Percentiles rank a stretch among this genome's conserved stretches.
Conservation (phyloP, 2,113 vertebrate species). For the Triplophysa dalaica region DNA sequence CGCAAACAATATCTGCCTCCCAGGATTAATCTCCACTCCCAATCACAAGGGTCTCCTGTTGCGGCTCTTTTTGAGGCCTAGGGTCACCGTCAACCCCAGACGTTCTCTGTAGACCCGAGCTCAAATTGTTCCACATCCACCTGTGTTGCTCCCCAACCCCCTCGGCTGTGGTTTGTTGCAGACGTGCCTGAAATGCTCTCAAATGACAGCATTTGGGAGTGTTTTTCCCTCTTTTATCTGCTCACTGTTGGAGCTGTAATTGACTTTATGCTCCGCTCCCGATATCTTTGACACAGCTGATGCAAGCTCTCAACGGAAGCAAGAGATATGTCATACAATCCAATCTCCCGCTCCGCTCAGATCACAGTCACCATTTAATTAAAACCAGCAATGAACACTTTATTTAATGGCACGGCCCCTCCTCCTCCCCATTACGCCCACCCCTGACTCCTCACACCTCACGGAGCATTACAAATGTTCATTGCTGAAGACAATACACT, state of each 20-base stretch:
- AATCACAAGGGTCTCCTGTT: slow-evolving; percentile 27
- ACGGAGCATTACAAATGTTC: background rate
- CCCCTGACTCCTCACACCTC: slow-evolving; percentile 15
- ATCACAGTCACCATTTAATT: slow-evolving; percentile 59
- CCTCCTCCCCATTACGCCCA: slow-evolving; percentile 20
- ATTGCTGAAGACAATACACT: background rate
- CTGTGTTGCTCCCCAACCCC: slow-evolving; percentile 8
- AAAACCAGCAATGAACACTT: slow-evolving; percentile 59
- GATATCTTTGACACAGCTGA: slow-evolving; percentile 55
- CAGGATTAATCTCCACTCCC: slow-evolving; percentile 32
- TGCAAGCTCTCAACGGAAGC: slow-evolving; percentile 52
- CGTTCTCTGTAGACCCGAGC: background rate
- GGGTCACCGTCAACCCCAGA: slow-evolving; percentile 15
- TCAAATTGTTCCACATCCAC: background rate
- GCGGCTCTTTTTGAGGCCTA: background rate
- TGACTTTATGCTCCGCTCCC: slow-evolving; percentile 57
- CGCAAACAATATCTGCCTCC: slow-evolving; percentile 44
- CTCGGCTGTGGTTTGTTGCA: slow-evolving; percentile 8
- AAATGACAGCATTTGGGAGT: slow-evolving; percentile 41
- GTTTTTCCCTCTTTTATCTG: slow-evolving; percentile 47
- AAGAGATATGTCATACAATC: slow-evolving; percentile 59
- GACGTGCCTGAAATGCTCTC: slow-evolving; percentile 33
- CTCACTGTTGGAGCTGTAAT: slow-evolving; percentile 55
- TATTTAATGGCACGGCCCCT: slow-evolving; percentile 53
- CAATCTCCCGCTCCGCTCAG: slow-evolving; percentile 53